Base-by-base conservation (phyloP, 2,113 vertebrate genomes). In the Peucedramus taeniatus region DNA sequence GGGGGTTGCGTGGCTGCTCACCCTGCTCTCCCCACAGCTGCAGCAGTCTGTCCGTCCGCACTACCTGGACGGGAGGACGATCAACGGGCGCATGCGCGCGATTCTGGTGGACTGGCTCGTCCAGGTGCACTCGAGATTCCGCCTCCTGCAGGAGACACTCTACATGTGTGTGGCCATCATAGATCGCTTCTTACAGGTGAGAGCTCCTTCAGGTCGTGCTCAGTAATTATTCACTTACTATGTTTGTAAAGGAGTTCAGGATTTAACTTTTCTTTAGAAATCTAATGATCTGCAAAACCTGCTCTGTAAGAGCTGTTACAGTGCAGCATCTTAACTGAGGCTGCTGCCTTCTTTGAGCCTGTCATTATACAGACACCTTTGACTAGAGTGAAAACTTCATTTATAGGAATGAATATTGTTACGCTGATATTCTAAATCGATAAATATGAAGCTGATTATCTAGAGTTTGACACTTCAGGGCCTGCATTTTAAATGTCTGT, bases 91-190 rank as follows among this genome's bases (percentile, higher is more conserved):
- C 3, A 99, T 99, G 99, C 98, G 99, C 5, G 98, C 99, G 0
- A 98, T 99, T 31, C 97, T 99, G n/a, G 95, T 99, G 8, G 99
- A 99, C 96, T 99, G 99, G 99, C 98, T 99, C 33, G 98, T 99
- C 59, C 99, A 99, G 93, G 99, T 99, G 35, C 99, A 99, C 95
- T 98, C 98, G 56, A 98, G 98, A 65, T 99, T 99, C 93, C 98
- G 98, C 89, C 98, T 99, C 66, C 96, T 99, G 93, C 99, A 99
- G 96, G 99, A 99, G 86, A 99, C 99, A 0, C 98, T 99, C 69
- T 99, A 99, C 92, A 98, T 99, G 98, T 98, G 99, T 1, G 95
- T 99, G 22, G 98, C 98, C 6, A 15, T 99, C 83, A 97, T 99
- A 83, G 99, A 99, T 83, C 98, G 99, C 15, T 99, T 99, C 60